Evolutionary conservation across 2,797 vertebrate species (phyloP), one percentile per base, ranked within the genome.

Genomic region (Cuniculus paca): DNA sequence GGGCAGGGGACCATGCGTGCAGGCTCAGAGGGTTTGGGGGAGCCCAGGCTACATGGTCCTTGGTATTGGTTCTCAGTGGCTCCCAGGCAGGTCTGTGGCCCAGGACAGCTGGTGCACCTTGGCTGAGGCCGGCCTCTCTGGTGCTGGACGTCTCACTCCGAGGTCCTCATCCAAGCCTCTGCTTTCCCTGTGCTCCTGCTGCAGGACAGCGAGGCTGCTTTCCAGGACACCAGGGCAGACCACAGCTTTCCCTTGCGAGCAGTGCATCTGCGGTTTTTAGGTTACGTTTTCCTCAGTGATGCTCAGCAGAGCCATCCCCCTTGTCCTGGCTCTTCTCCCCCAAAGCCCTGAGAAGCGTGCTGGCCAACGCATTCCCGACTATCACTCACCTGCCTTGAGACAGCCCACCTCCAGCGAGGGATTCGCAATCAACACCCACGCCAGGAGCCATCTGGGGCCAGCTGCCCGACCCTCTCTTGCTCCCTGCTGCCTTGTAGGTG

Each of bases 21-120:
- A 50, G 45, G 34, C 61, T 83, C 60, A 84, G 81, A 39, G n/a
- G 24, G 50, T 5, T 28, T 72, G 17, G 31, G 36, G 58, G 28
- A 20, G 8, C 28, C 7, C 13, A 54, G 75, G 5, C 0, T 61
- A 2, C 2, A 10, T 8, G 24, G 2, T 8, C 45, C 45, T 24
- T 22, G 12, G 11, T 31, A 4, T 22, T 7, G 17, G 36, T 20
- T n/a, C 36, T 19, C 39, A 2, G 14, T 2, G 28, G 24, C 56
- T 70, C 12, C 61, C 19, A 48, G n/a, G 34, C 20, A 24, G 36
- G 36, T 34, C 36, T 3, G n/a, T 36, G 17, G 17, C 14, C 13
- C 11, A 3, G 14, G 63, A 14, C 19, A 6, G 24, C 22, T 72
- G 78, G 7, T 5, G 22, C 6, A 1, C 39, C 16, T 22, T 26